These are phyloP conservation scores for Himalopsyche phryganea DNA, from an alignment of 1,140 invertebrate genomes.

Conservation along the genomic window DNA sequence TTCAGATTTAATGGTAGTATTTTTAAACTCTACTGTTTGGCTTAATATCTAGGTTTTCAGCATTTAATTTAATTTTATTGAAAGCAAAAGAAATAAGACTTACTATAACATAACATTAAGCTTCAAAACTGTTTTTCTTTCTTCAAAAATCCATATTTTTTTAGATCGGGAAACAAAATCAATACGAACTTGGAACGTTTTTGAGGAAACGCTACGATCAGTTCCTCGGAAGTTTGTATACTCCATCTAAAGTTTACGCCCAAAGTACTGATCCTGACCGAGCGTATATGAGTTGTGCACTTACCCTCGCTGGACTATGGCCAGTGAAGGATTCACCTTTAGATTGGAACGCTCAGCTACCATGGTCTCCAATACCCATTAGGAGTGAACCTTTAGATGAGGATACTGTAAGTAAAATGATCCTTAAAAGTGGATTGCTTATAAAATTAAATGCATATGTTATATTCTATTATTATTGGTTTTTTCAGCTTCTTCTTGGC, in stretches of 20 bases:
- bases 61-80: too few relatives aligned
- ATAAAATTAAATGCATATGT: background rate
- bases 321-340: constrained; percentile 58
- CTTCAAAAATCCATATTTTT: too few relatives aligned
- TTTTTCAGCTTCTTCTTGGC: constrained; percentile 54
- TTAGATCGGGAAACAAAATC: constrained; percentile 61
- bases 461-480: too few relatives aligned
- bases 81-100: too few relatives aligned
- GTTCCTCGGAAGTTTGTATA: constrained; percentile 61
- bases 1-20: too few relatives aligned
- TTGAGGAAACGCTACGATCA: constrained; percentile 59
- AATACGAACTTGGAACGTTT: constrained; percentile 62
- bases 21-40: too few relatives aligned
- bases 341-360: constrained; percentile 58
- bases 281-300: constrained; percentile 70
- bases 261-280: constrained; percentile 70
- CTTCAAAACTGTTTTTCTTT: too few relatives aligned
- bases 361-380: constrained; percentile 76
- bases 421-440: too few relatives aligned
- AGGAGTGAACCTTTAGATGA: constrained; percentile 58
- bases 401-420: constrained; percentile 61
- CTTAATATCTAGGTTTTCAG: too few relatives aligned
- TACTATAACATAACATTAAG: too few relatives aligned
- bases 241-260: constrained; percentile 58
- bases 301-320: constrained; percentile 68